Evolutionary conservation across 2,113 vertebrate species (phyloP).

Genomic region (Crotalus tigris): DNA sequence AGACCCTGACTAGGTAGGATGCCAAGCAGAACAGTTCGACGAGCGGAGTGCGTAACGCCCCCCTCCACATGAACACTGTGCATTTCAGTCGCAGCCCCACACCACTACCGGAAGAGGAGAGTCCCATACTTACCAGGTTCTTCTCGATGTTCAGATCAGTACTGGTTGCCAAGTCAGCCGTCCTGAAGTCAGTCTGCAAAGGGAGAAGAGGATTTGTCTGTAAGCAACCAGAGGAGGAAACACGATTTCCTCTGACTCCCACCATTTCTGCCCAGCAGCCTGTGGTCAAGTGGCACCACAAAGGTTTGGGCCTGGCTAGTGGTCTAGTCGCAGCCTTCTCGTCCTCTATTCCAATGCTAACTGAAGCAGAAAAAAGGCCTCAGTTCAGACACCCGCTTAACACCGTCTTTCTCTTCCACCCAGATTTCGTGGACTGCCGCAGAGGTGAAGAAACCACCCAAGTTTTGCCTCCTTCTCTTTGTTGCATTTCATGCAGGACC

Average conservation of each 20-base stretch:
- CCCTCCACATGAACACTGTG: too few relatives aligned
- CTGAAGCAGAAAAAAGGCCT: too few relatives aligned
- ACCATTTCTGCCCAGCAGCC: background rate
- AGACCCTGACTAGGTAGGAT: background rate
- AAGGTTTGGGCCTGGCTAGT: background rate
- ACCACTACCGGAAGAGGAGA: too few relatives aligned
- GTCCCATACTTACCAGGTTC: conserved; percentile 68
- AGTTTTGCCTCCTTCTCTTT: background rate
- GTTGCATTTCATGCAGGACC: background rate
- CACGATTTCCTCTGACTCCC: background rate
- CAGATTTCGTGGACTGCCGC: background rate
- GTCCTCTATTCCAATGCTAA: background rate
- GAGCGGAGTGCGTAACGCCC: background rate
- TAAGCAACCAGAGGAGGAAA: background rate
- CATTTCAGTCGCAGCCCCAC: too few relatives aligned
- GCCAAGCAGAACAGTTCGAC: background rate
- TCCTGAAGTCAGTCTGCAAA: conserved; percentile 75
- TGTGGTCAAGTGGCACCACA: background rate
- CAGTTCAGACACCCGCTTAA: too few relatives aligned
- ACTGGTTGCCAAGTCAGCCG: conserved; percentile 57
- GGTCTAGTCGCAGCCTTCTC: too few relatives aligned
- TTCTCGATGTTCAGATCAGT: conserved; percentile 78
- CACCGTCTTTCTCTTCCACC: background rate
- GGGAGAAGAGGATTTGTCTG: background rate
- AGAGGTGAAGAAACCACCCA: background rate